Base-by-base conservation (phyloP, 2,797 vertebrate species). In the Miichthys miiuy region DNA sequence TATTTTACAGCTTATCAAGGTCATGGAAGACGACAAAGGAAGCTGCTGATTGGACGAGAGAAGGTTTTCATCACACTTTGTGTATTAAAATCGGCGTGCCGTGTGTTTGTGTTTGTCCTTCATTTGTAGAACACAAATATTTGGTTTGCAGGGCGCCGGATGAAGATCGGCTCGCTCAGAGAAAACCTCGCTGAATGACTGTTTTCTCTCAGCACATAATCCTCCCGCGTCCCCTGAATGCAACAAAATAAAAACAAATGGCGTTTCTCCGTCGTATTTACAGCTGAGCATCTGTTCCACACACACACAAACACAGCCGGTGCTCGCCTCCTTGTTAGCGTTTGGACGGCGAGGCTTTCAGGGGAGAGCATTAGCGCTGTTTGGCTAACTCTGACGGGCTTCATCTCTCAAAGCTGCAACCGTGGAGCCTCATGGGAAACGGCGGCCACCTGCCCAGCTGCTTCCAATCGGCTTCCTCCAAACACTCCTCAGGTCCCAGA, bases 351-450 rank as follows among this genome's bases (percentile, higher is more conserved):
- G 50, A 72, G 62, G 79, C 85, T 87, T 92, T 80, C 74, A 58
- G 51, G 85, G 81, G 85, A 84, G 76, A 72, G 74, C 81, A 85
- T 89, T 91, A 88, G 88, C 75, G 69, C 79, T 84, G 83, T 89
- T 90, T 87, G 77, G 80, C 79, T 81, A 89, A 86, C 77, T 86
- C 85, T 86, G 84, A 82, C 72, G 79, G 79, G 81, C 77, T 71
- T 85, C 81, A 76, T 85, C 87, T 87, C 82, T 87, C 82, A 83
- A 30, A 57, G 82, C 79, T 13, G 68, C 76, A 38, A 64, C 79
- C 12, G 48, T 51, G 58, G 64, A 84, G 79, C 79, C 81, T 84
- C 64, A 5, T 75, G 82, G 82, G 82, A 90, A 80, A 61, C 64
- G 23, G 14, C 4, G 52, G 72, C 80, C 85, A 88, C 79, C 87